A percentile compares a stretch with the other conserved stretches of the same genome.
phyloP scores from a whole-genome alignment of 2,113 vertebrate species.

The Elanoides forficatus region DNA sequence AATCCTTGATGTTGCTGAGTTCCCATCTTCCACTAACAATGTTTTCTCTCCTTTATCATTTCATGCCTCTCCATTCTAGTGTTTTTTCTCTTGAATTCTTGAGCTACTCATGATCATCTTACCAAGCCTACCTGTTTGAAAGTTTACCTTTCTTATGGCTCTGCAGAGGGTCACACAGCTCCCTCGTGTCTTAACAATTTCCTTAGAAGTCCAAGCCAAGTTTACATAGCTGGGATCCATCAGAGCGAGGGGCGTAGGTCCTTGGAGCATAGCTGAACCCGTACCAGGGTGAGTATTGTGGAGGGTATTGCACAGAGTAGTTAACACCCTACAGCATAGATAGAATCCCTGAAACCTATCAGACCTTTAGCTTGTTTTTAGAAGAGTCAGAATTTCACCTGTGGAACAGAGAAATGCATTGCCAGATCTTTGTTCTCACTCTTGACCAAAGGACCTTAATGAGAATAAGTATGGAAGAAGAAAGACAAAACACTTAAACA shows the following conservation, averaged over 20 bases:
- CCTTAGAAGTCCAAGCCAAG: not conserved
- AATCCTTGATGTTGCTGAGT: not conserved
- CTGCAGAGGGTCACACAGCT: not conserved
- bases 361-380: not conserved
- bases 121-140: not conserved
- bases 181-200: not conserved
- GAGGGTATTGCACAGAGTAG: not conserved
- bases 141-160: not conserved
- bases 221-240: not conserved
- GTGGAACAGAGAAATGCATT: not conserved
- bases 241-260: fast-evolving
- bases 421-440: not conserved
- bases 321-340: not conserved
- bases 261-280: not conserved
- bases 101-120: not conserved
- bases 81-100: not conserved
- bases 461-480: not conserved
- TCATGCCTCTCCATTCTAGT: not conserved
- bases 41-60: not conserved
- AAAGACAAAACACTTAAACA: not conserved
- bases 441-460: not conserved
- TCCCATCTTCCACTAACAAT: not conserved
- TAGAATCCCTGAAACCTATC: not conserved
- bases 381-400: not conserved
- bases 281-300: not conserved